Base-by-base conservation (phyloP, 2,113 vertebrate species). In the Regulus satrapa region DNA sequence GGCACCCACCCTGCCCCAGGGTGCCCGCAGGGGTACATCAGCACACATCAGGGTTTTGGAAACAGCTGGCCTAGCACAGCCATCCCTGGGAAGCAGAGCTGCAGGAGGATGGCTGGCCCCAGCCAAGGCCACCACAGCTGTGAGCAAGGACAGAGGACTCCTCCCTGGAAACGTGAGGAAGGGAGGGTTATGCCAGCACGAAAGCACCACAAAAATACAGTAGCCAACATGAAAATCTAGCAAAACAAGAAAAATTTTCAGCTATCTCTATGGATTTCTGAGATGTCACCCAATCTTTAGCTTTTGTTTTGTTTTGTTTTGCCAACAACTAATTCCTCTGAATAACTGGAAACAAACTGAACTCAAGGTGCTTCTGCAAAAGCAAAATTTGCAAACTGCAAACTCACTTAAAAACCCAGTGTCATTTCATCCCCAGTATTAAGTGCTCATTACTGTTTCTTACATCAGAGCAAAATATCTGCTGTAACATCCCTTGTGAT, bases 121-220 rank as follows among this genome's bases (percentile, higher is more conserved):
- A 91, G 92, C 36, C 93, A 92, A 84, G 74, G 88, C 89, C 73
- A 74, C 26, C 3, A 4, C 56, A 81, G 91, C 56, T 67, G 25
- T 10, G 38, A 89, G 58, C 81, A 78, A 91, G 77, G 77, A 87
- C 84, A 85, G 49, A 91, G 25, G 63, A 75, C 52, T 91, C 86
- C 80, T 69, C 83, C 58, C 84, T 48, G 24, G 43, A 77, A 83
- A 62, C 26, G 38, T 0, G 1, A 21, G 11, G 6, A 12, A 14
- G 7, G 4, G 18, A 14, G 14, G 14, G 29, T 38, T 89, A 61
- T 7, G 32, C 29, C 67, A 89, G 28, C 25, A 34, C n/a, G 46
- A 63, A 68, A 41, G 18, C 2, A 3, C 15, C 4, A 5, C 7
- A 52, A 40, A 54, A 83, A 77, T 29, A 28, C 28, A 49, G 17